Evolutionary conservation across 2,797 vertebrate species (phyloP).

Genomic region (Cephalopachus bancanus): DNA sequence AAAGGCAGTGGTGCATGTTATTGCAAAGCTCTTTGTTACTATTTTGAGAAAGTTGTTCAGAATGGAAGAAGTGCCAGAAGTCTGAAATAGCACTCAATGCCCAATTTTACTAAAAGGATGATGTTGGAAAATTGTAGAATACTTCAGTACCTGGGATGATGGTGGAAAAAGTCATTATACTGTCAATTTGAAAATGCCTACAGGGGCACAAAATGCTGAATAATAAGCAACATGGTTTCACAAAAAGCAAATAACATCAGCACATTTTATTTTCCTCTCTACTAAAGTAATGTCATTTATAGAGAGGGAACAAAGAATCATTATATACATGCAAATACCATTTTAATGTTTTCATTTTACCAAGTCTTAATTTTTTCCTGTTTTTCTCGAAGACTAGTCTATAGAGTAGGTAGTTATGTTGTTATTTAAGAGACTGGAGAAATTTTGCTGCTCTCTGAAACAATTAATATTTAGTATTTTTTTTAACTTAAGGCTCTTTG

Average conservation of each 20-base stretch:
- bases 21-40: constrained; percentile 73
- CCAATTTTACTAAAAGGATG: constrained; percentile 70
- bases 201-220: constrained; percentile 56
- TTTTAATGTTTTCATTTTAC: constrained; percentile 39
- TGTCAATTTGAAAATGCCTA: constrained; percentile 63
- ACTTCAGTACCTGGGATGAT: constrained; percentile 50
- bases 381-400: background rate
- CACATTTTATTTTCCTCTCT: constrained; percentile 15
- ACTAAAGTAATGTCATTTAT: constrained; percentile 23
- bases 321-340: background rate
- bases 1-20: constrained; percentile 75
- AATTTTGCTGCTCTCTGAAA: background rate
- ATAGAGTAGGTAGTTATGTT: background rate
- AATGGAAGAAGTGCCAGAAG: constrained; percentile 40
- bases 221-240: constrained; percentile 51
- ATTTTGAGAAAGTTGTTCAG: constrained; percentile 75
- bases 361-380: constrained; percentile 28
- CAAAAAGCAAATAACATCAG: constrained; percentile 54
- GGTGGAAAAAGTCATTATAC: constrained; percentile 54
- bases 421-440: constrained; percentile 32
- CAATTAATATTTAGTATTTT: constrained; percentile 46
- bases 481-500: background rate
- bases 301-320: constrained; percentile 44
- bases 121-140: constrained; percentile 73
- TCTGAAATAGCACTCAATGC: constrained; percentile 65